These are phyloP conservation scores for Hypena proboscidalis DNA, from an alignment of 2,888 invertebrate genomes.

Conservation along the genomic window DNA sequence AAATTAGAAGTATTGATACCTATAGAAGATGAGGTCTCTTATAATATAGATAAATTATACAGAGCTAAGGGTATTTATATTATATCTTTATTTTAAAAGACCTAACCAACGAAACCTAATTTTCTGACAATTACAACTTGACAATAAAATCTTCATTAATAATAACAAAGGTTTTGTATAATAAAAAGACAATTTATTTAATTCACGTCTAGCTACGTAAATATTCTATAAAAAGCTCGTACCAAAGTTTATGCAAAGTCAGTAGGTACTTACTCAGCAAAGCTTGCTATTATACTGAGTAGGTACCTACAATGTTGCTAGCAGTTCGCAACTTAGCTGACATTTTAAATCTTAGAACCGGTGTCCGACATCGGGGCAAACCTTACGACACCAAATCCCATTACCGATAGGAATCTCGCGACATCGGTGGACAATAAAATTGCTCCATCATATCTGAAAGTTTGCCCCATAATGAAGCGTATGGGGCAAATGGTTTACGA, in stretches of 20 bases:
- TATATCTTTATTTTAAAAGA: too few species aligned
- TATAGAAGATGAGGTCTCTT: too few species aligned
- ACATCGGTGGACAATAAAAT: slow-evolving; percentile 84
- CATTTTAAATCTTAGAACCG: slow-evolving; percentile 55
- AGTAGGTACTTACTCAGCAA: slow-evolving; percentile 25
- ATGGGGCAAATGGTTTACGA: slow-evolving; percentile 85
- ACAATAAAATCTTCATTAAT: too few species aligned
- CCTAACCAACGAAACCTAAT: too few species aligned
- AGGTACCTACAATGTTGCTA: slow-evolving; percentile 47
- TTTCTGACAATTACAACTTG: too few species aligned
- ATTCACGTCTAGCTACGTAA: slow-evolving; percentile 12
- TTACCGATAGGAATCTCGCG: slow-evolving; percentile 83
- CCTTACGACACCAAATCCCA: slow-evolving; percentile 68
- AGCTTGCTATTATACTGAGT: slow-evolving; percentile 27
- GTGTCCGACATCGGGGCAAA: slow-evolving; percentile 46
- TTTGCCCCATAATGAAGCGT: slow-evolving; percentile 85
- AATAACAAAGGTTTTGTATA: too few species aligned
- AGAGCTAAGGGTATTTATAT: too few species aligned
- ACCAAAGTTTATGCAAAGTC: slow-evolving; percentile 49
- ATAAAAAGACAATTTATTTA: too few species aligned
- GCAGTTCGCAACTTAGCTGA: slow-evolving; percentile 55
- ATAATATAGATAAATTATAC: too few species aligned
- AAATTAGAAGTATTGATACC: too few species aligned
- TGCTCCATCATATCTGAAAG: slow-evolving; percentile 85
- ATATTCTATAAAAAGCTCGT: slow-evolving; percentile 37